Evolutionary conservation across 2,113 vertebrate genomes (phyloP).

Genomic region (Caranx melampygus): DNA sequence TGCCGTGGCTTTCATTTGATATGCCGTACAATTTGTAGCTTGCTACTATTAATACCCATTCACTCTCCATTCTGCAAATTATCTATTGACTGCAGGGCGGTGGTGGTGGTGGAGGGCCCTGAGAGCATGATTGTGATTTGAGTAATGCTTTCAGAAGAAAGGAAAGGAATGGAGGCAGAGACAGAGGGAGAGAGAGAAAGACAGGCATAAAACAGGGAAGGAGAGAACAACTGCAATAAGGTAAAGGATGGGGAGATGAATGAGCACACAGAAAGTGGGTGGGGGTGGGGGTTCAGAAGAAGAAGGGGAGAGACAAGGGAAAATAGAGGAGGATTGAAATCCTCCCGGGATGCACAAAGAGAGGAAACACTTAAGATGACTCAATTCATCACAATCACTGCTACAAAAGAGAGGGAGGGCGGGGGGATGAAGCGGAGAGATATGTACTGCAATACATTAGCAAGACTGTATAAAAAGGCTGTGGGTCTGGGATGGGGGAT

Average conservation of each 20-base stretch:
- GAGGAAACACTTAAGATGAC: constrained; percentile 82
- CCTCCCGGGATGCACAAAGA: constrained; percentile 72
- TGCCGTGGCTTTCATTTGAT: constrained; percentile 44
- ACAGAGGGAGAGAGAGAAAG: constrained; percentile 3
- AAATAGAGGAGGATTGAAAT: constrained; percentile 66
- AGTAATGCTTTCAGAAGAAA: constrained; percentile 64
- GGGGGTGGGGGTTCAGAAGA: constrained; percentile 29
- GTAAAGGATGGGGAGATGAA: constrained; percentile 58
- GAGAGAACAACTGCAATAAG: constrained; percentile 54
- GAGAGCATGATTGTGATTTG: constrained; percentile 61
- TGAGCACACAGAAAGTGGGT: constrained; percentile 37
- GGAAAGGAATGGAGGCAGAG: constrained; percentile 30
- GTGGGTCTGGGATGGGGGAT: too few species aligned
- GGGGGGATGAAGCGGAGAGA: constrained; percentile 36
- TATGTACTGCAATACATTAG: constrained; percentile 68
- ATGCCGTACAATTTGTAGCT: constrained; percentile 50
- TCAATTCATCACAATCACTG: constrained; percentile 82
- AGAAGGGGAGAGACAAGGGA: constrained; percentile 26
- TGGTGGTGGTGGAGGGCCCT: constrained; percentile 29
- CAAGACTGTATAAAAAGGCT: constrained; percentile 45
- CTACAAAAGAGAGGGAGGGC: constrained; percentile 57
- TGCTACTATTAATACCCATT: constrained; percentile 68
- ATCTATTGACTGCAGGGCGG: constrained; percentile 69
- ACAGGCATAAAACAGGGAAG: constrained; percentile 19
- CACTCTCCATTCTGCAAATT: constrained; percentile 62